Conservation (phyloP, 2,113 vertebrate species). For the Parus major region DNA sequence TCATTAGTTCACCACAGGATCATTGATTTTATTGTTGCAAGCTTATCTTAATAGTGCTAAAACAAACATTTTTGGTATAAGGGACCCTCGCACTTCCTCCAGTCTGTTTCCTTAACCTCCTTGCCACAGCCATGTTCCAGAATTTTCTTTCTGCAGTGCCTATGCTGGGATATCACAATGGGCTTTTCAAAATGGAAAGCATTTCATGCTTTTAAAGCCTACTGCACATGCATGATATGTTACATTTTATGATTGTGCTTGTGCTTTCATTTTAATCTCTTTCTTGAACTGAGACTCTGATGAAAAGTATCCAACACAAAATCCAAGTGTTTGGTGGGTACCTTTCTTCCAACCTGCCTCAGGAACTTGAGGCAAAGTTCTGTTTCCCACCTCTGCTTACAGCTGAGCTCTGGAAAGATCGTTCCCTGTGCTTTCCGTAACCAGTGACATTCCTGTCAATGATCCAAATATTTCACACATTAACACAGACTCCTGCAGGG, state of each 20-base stretch:
- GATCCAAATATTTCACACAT: not conserved
- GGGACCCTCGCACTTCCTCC: not conserved
- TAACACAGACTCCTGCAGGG: accelerated
- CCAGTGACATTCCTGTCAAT: not conserved
- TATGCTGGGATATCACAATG: not conserved
- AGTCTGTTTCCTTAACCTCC: not conserved
- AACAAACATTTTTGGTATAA: not conserved
- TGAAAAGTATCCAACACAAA: not conserved
- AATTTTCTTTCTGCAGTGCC: not conserved
- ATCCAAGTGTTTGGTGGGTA: not conserved
- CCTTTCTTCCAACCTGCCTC: not conserved
- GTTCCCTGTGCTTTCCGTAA: too few species aligned
- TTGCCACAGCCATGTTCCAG: not conserved
- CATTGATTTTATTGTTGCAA: not conserved
- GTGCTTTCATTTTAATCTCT: not conserved
- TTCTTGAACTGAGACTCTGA: not conserved
- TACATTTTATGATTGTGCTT: not conserved
- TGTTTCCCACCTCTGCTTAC: not conserved
- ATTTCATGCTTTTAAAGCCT: not conserved
- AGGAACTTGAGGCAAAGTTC: not conserved
- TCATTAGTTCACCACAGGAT: not conserved
- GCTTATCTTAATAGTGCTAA: not conserved
- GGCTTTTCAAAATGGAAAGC: not conserved
- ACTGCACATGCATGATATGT: not conserved
- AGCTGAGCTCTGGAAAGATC: not conserved